These are phyloP conservation scores for Mormyrus lacerda DNA, from an alignment of 2,113 vertebrate species.

Conservation along the genomic window DNA sequence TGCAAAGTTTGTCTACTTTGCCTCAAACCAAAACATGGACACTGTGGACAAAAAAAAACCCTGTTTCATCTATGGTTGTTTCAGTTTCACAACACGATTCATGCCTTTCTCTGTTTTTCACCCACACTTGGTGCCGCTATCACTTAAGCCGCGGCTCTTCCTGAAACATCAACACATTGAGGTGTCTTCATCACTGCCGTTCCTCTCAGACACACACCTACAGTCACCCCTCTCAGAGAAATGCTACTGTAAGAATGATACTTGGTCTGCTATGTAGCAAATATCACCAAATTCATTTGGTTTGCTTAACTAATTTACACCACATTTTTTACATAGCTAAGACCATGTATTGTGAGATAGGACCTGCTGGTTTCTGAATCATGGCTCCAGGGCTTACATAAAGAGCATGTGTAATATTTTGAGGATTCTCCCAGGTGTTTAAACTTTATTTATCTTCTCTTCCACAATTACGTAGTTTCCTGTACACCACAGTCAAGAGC, in stretches of 20 bases:
- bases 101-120: background rate
- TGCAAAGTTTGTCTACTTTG: background rate
- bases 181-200: background rate
- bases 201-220: background rate
- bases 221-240: background rate
- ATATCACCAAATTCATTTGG: background rate
- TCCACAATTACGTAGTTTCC: background rate
- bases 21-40: background rate
- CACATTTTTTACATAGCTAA: background rate
- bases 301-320: background rate
- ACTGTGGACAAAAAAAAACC: background rate
- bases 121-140: background rate
- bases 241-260: background rate
- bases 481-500: background rate
- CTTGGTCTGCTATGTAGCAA: background rate
- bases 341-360: background rate
- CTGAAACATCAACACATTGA: background rate
- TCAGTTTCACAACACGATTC: background rate
- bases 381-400: background rate
- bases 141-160: background rate
- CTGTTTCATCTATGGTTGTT: background rate
- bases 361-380: background rate
- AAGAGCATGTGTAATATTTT: background rate
- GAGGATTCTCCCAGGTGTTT: background rate
- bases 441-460: background rate